Conservation (phyloP, 2,797 vertebrate species). For the Acrossocheilus wenchowensis region DNA sequence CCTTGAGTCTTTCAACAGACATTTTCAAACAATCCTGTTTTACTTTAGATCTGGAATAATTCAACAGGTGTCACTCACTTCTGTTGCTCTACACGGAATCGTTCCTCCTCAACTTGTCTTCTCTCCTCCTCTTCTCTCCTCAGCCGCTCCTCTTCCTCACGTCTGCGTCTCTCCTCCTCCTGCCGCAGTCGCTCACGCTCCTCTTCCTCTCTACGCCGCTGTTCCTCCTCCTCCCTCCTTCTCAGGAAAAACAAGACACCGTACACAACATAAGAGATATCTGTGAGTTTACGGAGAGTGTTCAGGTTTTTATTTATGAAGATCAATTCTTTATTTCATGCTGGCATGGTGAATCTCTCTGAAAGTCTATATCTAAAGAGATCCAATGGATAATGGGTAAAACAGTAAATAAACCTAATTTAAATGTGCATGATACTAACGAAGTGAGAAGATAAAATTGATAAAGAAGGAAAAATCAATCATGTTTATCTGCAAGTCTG, state of each 20-base stretch:
- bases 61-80: constrained; percentile 81
- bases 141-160: constrained; percentile 87
- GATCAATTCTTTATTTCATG: not conserved
- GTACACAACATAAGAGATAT: not conserved
- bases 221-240: constrained; percentile 91
- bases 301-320: not conserved
- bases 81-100: constrained; percentile 93
- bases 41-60: not conserved
- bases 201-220: constrained; percentile 87
- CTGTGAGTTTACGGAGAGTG: not conserved
- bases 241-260: constrained; percentile 14
- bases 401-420: not conserved
- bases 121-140: constrained; percentile 93
- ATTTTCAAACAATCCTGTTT: not conserved
- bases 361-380: not conserved
- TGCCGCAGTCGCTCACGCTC: constrained; percentile 75
- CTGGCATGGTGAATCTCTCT: not conserved
- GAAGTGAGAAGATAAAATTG: not conserved
- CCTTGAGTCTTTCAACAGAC: not conserved
- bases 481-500: constrained; percentile 41
- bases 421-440: not conserved
- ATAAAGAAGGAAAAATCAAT: not conserved
- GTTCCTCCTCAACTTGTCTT: constrained; percentile 89
- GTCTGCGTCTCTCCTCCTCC: constrained; percentile 82
- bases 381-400: not conserved